A percentile compares a stretch with the other conserved stretches of the same genome.
phyloP scores from a whole-genome alignment of 2,113 vertebrate genomes.

The Seriola dumerili region DNA sequence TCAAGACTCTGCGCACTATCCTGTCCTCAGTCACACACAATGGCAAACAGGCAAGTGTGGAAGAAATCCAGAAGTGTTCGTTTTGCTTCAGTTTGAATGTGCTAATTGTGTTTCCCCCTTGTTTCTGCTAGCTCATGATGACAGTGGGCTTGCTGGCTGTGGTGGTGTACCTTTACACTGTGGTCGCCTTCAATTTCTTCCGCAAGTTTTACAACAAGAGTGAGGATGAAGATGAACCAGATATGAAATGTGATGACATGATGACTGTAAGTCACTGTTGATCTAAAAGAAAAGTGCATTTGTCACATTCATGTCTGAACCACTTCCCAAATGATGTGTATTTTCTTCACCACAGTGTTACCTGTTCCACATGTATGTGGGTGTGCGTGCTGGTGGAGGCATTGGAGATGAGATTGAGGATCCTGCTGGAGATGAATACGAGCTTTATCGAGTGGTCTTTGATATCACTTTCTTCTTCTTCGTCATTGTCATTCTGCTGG shows the following conservation, averaged over 20 bases:
- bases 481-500: conserved; percentile 94
- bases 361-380: conserved; percentile 97
- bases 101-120: background rate
- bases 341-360: conserved; percentile 86
- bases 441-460: conserved; percentile 93
- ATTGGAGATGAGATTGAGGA: conserved; percentile 96
- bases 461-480: conserved; percentile 98
- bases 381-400: conserved; percentile 93
- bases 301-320: background rate
- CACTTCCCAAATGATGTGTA: background rate
- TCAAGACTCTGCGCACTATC: conserved; percentile 93
- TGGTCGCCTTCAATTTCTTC: conserved; percentile 97
- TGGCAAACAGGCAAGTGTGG: conserved; percentile 89
- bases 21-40: conserved; percentile 96
- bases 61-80: background rate
- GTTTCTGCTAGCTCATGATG: conserved; percentile 89
- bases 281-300: background rate
- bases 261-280: conserved; percentile 88
- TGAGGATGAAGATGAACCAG: conserved; percentile 93
- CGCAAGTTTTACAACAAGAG: conserved; percentile 98
- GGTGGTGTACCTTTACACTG: conserved; percentile 94
- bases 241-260: conserved; percentile 98
- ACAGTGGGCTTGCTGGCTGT: conserved; percentile 92
- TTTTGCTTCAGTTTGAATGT: background rate
- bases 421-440: conserved; percentile 93